Percentiles rank a stretch among this genome's conserved stretches.
These are phyloP conservation scores for Drosophila antonietae DNA, from an alignment of 2,888 invertebrate species.

Conservation along the genomic window DNA sequence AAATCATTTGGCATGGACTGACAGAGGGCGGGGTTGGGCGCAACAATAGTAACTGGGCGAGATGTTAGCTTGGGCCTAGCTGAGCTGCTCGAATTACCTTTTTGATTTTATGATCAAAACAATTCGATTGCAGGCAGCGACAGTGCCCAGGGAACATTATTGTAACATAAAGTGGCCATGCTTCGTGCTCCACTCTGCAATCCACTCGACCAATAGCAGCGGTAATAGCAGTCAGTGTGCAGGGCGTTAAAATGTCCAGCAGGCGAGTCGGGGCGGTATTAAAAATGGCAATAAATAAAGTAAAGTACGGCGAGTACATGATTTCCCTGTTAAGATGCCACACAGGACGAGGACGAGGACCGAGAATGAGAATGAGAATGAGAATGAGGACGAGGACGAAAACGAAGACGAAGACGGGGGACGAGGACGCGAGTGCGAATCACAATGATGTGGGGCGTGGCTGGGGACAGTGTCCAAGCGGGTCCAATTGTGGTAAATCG, in stretches of 20 bases:
- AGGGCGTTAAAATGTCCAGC: constrained; percentile 76
- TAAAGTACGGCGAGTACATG: constrained; percentile 83
- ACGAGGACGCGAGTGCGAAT: constrained; percentile 33
- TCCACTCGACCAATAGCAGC: constrained; percentile 7
- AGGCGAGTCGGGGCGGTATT: constrained; percentile 70
- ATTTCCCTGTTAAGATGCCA: constrained; percentile 82
- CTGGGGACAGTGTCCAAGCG: constrained; percentile 74
- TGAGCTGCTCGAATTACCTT: constrained; percentile 69
- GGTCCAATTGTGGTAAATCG: constrained; percentile 84
- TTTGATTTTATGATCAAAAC: constrained; percentile 81
- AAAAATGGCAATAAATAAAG: constrained; percentile 83
- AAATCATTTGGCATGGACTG: constrained; percentile 1
- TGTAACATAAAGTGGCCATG: constrained; percentile 80
- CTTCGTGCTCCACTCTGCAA: constrained; percentile 16
- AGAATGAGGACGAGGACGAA: constrained; percentile 8
- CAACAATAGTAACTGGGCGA: background rate
- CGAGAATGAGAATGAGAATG: background rate
- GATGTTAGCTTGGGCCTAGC: constrained; percentile 12
- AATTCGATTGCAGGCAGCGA: constrained; percentile 73
- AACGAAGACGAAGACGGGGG: constrained; percentile 7
- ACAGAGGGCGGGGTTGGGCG: background rate
- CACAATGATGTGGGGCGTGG: constrained; percentile 43
- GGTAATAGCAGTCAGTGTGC: constrained; percentile 25
- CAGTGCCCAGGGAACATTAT: constrained; percentile 79
- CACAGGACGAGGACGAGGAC: constrained; percentile 39